Conservation (phyloP, 2,113 vertebrate species). For the Solea senegalensis region DNA sequence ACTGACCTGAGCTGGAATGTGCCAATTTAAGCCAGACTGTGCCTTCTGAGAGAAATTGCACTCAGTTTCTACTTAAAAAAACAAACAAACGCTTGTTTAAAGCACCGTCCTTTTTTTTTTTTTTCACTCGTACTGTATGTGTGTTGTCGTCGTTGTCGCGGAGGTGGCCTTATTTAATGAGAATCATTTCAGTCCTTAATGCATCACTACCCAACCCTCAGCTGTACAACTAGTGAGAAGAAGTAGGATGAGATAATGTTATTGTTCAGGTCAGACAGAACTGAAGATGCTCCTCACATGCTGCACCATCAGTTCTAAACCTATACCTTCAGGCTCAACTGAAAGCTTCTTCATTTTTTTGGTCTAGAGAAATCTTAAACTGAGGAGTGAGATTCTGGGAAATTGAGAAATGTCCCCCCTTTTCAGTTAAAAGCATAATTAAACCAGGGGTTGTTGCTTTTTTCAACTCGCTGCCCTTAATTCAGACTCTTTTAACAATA, state of each 20-base stretch:
- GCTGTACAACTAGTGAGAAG: slow-evolving; percentile 18
- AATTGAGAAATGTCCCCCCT: not conserved
- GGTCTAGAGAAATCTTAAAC: not conserved
- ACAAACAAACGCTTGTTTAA: slow-evolving; percentile 31
- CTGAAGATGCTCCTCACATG: not conserved
- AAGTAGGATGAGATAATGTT: not conserved
- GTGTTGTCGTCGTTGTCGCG: slow-evolving; percentile 26
- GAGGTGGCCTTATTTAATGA: slow-evolving; percentile 70
- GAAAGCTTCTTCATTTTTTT: slow-evolving; percentile 1
- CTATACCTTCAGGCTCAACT: slow-evolving; percentile 11
- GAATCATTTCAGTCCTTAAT: slow-evolving; percentile 50
- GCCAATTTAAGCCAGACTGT: slow-evolving; percentile 63
- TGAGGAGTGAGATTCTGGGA: not conserved
- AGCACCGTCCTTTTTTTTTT: slow-evolving; percentile 41
- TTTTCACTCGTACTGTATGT: slow-evolving; percentile 53
- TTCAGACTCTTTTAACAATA: slow-evolving; percentile 8
- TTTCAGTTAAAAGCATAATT: not conserved
- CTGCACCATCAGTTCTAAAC: slow-evolving; percentile 1
- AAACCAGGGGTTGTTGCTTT: not conserved
- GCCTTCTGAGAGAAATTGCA: slow-evolving; percentile 72
- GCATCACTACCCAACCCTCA: slow-evolving; percentile 56
- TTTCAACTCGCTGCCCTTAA: not conserved
- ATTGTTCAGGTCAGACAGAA: not conserved
- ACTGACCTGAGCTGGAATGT: slow-evolving; percentile 43
- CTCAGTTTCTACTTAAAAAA: slow-evolving; percentile 56